Evolutionary conservation across 2,113 vertebrate genomes (phyloP).

Genomic region (Bufo gargarizans): DNA sequence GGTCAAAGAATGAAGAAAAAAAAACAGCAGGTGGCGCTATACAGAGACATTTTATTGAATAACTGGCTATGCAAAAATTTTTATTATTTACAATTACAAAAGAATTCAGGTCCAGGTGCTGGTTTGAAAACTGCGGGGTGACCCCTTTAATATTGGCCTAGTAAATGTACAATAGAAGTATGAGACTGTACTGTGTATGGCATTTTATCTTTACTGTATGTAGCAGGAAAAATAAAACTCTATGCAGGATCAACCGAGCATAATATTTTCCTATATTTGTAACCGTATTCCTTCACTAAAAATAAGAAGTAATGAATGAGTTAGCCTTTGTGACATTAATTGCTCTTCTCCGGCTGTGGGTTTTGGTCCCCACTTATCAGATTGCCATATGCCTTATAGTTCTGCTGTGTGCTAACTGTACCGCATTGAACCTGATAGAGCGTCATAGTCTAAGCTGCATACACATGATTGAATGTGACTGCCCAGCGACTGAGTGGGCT

Average conservation of each 20-base stretch:
- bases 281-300: neutral
- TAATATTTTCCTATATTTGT: too few species aligned
- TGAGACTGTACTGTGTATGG: neutral
- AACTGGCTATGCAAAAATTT: too few species aligned
- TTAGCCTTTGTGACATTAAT: slow-evolving; percentile 11
- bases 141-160: too few species aligned
- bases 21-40: too few species aligned
- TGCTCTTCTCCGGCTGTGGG: neutral
- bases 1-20: too few species aligned
- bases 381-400: neutral
- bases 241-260: neutral
- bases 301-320: neutral
- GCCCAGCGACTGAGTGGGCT: slow-evolving; percentile 33
- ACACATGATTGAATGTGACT: slow-evolving; percentile 47
- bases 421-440: slow-evolving; percentile 27
- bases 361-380: neutral
- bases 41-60: too few species aligned
- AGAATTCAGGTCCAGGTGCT: too few species aligned
- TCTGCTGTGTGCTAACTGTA: slow-evolving; percentile 28
- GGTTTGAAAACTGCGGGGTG: too few species aligned
- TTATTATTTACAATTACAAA: too few species aligned
- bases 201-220: neutral
- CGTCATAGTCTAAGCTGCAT: slow-evolving; percentile 30
- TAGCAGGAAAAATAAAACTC: neutral
- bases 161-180: neutral